Evolutionary conservation across 2,113 vertebrate genomes (phyloP), one percentile per base, ranked within the genome.

Genomic region (Empidonax alnorum): DNA sequence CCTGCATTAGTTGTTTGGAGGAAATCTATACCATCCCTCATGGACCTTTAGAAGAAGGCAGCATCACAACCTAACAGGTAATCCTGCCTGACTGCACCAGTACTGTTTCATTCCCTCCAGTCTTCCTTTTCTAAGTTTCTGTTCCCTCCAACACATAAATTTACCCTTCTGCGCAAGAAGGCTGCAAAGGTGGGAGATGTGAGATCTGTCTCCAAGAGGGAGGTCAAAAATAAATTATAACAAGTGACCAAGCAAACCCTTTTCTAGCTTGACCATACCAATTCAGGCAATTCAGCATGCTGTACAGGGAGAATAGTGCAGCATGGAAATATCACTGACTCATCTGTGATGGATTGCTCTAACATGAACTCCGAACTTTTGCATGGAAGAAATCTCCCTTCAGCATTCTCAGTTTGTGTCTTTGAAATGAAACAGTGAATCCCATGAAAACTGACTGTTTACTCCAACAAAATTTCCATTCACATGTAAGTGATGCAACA

Each of bases 401-500:
- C 59, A 66, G 83, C 72, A 41, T 93, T 91, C 84, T 67, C 50
- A 62, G 59, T 63, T 87, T 91, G 35, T 62, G 95, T 71, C 75
- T 94, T 91, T 84, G 56, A 95, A 87, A 91, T 23, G 39, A 85
- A 97, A 67, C 75, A 35, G 47, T 37, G 63, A 85, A 84, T 67
- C 58, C 16, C 23, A 10, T 80, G 76, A 67, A 87, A 75, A 81
- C 27, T 42, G 39, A 31, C 31, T 73, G 6, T 74, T 80, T 71
- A 66, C 28, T 83, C 67, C 62, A 68, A 41, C 31, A 73, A 47
- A 90, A 84, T 35, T 83, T 39, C 20, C 13, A 23, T 69, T 85
- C 55, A 18, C 12, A 9, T 69, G 67, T 55, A 73, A 28, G 50
- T 76, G 67, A 73, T 35, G 46, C 62, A 93, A 77, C 46, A 67